Conservation (phyloP, 2,113 vertebrate genomes). For the Siniperca knerii region DNA sequence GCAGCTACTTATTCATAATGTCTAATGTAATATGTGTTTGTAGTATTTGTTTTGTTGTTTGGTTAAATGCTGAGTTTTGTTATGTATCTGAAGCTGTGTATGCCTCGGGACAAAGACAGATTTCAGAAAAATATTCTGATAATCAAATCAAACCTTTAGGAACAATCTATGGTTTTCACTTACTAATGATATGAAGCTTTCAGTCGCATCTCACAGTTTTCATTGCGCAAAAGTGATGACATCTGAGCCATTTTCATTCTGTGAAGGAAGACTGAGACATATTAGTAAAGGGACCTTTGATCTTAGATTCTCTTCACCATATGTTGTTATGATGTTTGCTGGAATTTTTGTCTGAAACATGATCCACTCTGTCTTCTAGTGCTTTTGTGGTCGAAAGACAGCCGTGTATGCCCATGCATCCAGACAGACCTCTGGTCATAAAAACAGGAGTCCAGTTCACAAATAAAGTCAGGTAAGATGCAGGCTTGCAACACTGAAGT, state of each 20-base stretch:
- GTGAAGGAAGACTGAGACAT: neutral
- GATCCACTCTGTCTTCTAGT: conserved; percentile 74
- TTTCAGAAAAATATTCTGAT: neutral
- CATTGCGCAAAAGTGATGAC: neutral
- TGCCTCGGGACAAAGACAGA: neutral
- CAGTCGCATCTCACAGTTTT: neutral
- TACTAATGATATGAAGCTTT: neutral
- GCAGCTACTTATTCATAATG: neutral
- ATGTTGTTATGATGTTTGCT: neutral
- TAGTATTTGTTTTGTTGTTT: neutral
- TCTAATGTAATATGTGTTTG: neutral
- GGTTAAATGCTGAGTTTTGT: too few relatives aligned
- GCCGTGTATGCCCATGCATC: conserved; percentile 99
- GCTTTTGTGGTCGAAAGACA: conserved; percentile 98
- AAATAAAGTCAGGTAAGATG: conserved; percentile 96
- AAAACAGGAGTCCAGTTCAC: conserved; percentile 99
- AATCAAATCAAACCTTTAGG: neutral
- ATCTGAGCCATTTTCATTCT: neutral
- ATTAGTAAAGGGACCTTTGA: neutral
- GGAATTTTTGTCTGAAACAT: neutral
- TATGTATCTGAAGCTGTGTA: neutral
- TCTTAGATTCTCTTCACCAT: neutral
- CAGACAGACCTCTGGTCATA: conserved; percentile 96
- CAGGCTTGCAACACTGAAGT: neutral
- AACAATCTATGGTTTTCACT: neutral